These are phyloP conservation scores for Lagria hirta DNA, from an alignment of 2,888 invertebrate genomes.

Conservation along the genomic window DNA sequence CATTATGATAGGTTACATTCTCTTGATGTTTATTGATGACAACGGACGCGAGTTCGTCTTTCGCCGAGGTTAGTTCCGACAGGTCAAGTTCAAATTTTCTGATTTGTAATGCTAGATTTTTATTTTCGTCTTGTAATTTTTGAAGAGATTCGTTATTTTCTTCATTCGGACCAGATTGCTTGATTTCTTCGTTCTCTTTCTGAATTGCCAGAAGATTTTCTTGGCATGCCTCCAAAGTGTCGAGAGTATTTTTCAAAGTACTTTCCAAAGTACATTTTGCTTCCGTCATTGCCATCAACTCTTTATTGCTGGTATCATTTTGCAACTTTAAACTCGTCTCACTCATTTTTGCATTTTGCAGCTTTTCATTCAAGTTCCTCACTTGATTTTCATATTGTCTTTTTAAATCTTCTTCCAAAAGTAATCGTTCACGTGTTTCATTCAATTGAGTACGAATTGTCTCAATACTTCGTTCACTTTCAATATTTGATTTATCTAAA, in stretches of 20 bases:
- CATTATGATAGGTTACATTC: conserved; percentile 79
- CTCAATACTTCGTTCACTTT: conserved; percentile 38
- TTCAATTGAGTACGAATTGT: conserved; percentile 41
- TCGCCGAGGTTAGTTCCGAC: conserved; percentile 58
- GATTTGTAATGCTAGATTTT: conserved; percentile 16
- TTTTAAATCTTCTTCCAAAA: conserved; percentile 41
- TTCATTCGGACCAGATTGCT: conserved; percentile 6
- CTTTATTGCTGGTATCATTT: conserved; percentile 45
- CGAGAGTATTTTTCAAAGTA: conserved; percentile 28
- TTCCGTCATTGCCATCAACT: conserved; percentile 36
- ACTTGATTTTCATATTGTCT: conserved; percentile 38
- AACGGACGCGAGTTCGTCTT: conserved; percentile 69
- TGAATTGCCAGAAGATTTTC: conserved; percentile 33
- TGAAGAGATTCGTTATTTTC: no score
- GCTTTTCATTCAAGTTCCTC: conserved; percentile 46
- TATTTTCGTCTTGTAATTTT: conserved; percentile 23
- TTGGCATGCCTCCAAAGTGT: conserved; percentile 30
- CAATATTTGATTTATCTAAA: conserved; percentile 33
- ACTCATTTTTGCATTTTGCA: conserved; percentile 51
- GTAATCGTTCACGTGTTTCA: conserved; percentile 40
- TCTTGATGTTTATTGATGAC: conserved; percentile 84
- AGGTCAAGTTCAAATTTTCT: conserved; percentile 30
- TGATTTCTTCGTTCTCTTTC: conserved; percentile 36
- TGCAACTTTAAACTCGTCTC: conserved; percentile 48
- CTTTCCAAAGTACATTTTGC: conserved; percentile 36